Evolutionary conservation across 2,797 vertebrate species (phyloP).

Genomic region (Anguilla anguilla): DNA sequence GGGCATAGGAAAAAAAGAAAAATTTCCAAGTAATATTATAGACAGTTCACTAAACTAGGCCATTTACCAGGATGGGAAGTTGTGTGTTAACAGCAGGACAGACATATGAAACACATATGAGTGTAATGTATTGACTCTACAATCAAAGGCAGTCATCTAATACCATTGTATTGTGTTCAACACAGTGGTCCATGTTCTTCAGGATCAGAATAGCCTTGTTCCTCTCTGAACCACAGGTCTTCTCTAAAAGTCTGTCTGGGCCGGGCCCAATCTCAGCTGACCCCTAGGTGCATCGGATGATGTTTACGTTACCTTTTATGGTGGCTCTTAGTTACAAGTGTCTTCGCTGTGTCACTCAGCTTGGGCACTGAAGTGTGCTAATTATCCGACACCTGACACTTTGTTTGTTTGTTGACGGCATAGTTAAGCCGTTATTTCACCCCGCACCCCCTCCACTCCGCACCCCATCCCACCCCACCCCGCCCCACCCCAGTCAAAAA

Average conservation of each 20-base stretch:
- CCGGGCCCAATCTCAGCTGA: background rate
- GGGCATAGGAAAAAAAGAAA: background rate
- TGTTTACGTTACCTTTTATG: background rate
- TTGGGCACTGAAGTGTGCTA: background rate
- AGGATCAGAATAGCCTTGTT: background rate
- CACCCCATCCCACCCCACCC: background rate
- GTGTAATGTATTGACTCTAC: background rate
- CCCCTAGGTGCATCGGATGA: background rate
- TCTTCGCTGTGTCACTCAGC: background rate
- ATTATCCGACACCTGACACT: background rate
- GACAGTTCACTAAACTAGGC: background rate
- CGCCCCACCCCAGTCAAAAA: background rate
- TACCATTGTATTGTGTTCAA: background rate
- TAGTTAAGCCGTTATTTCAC: background rate
- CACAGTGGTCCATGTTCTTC: background rate
- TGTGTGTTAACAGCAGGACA: background rate
- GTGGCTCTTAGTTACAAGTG: background rate
- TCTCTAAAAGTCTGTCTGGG: background rate
- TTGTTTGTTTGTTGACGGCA: background rate
- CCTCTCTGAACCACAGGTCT: background rate
- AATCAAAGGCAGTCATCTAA: background rate
- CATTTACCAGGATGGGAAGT: background rate
- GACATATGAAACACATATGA: background rate
- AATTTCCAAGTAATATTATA: background rate
- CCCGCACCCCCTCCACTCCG: background rate